phyloP scores from a whole-genome alignment of 2,888 invertebrate species.

The Ernsta delagoae region DNA sequence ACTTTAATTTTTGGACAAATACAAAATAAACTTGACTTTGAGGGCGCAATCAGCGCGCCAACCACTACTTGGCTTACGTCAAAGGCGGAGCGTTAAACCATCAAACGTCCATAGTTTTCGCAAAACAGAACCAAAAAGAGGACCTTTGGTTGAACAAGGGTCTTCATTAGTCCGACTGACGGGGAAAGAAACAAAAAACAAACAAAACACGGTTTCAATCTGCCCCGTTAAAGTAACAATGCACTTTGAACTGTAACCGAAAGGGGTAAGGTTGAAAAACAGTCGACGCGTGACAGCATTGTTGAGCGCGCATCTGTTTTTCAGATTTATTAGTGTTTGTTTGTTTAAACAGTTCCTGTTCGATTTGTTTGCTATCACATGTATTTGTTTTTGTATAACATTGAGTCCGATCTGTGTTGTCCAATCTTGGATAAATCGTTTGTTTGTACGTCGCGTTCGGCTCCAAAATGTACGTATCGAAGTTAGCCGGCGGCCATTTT shows the following conservation, averaged over 20 bases:
- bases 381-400: conserved; percentile 38
- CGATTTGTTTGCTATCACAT: conserved; percentile 30
- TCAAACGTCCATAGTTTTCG: conserved; percentile 33
- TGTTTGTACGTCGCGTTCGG: conserved; percentile 15
- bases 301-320: conserved; percentile 34
- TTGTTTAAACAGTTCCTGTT: conserved; percentile 36
- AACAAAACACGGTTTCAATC: conserved; percentile 34
- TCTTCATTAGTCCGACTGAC: conserved; percentile 38
- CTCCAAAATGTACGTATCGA: conserved; percentile 14
- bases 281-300: background rate
- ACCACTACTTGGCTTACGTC: conserved; percentile 15
- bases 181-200: conserved; percentile 33
- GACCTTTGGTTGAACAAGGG: conserved; percentile 34
- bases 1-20: conserved; percentile 18
- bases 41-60: conserved; percentile 26
- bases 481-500: conserved; percentile 23
- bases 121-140: conserved; percentile 28
- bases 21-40: conserved; percentile 21
- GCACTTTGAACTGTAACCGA: background rate
- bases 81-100: conserved; percentile 29
- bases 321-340: conserved; percentile 37
- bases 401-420: conserved; percentile 35
- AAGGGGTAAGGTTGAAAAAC: background rate
- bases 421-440: conserved; percentile 34
- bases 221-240: conserved; percentile 1